Conservation (phyloP, 2,888 invertebrate species). For the Monochamus alternatus region DNA sequence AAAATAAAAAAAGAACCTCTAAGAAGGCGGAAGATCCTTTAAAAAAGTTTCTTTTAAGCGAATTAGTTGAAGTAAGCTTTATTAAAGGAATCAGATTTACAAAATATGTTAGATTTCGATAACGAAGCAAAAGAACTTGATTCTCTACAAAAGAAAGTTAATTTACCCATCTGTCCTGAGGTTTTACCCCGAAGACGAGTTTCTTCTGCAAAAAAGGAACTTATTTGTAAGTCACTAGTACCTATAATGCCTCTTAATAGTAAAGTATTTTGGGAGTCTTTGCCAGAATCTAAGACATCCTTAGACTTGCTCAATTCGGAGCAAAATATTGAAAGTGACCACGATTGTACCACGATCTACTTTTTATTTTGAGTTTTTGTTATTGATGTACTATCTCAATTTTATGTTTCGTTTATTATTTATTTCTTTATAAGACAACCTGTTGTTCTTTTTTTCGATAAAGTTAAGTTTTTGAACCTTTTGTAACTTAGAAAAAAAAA, state of each 20-base stretch:
- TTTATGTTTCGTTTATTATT: no score
- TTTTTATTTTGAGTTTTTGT: no score
- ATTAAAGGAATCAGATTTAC: neutral
- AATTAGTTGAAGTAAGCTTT: neutral
- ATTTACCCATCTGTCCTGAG: no score
- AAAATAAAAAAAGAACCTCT: neutral
- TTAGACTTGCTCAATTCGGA: constrained; percentile 4
- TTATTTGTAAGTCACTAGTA: no score
- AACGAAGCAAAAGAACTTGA: neutral
- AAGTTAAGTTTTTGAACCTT: no score
- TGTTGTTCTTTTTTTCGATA: neutral
- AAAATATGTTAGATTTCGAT: constrained; percentile 1
- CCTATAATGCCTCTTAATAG: constrained; percentile 6
- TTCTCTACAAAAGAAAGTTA: neutral
- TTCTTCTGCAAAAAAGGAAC: no score
- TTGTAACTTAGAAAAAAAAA: neutral
- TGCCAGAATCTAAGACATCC: neutral
- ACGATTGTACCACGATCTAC: neutral
- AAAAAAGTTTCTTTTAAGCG: neutral
- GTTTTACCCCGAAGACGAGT: no score
- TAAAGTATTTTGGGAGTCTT: constrained; percentile 1
- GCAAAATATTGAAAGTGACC: constrained; percentile 6
- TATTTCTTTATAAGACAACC: no score
- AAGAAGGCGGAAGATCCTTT: neutral
- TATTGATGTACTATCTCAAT: no score